phyloP scores from a whole-genome alignment of 2,113 vertebrate genomes.

The Microcebus ravelobensis region DNA sequence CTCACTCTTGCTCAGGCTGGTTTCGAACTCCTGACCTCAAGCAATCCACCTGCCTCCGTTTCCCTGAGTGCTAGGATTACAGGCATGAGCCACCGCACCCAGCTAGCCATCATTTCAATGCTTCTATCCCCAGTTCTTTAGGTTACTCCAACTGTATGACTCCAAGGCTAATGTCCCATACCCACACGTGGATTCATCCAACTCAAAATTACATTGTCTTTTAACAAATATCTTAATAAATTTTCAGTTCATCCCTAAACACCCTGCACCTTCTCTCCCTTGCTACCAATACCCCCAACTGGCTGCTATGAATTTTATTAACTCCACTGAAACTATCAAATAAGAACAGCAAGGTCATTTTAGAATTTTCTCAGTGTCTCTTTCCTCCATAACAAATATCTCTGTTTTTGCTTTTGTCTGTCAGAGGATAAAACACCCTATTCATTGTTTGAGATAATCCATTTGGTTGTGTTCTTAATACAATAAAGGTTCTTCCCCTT shows the following conservation, averaged over 20 bases:
- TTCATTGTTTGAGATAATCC: background rate
- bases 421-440: background rate
- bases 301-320: background rate
- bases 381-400: background rate
- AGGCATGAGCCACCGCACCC: too few relatives aligned
- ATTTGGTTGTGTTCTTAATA: background rate
- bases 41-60: too few relatives aligned
- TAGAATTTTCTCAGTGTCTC: background rate
- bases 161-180: too few relatives aligned
- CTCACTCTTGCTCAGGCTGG: too few relatives aligned
- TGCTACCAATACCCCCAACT: fast-evolving
- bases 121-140: background rate
- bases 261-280: fast-evolving
- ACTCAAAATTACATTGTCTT: background rate
- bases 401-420: too few relatives aligned
- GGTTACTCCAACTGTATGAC: background rate
- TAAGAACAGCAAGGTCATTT: background rate
- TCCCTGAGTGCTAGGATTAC: too few relatives aligned
- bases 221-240: background rate
- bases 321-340: background rate
- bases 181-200: background rate
- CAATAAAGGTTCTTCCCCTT: background rate
- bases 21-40: too few relatives aligned
- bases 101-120: background rate
- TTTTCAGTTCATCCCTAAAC: background rate